phyloP scores from a whole-genome alignment of 1,140 invertebrate genomes.

The Micrasema minimum region DNA sequence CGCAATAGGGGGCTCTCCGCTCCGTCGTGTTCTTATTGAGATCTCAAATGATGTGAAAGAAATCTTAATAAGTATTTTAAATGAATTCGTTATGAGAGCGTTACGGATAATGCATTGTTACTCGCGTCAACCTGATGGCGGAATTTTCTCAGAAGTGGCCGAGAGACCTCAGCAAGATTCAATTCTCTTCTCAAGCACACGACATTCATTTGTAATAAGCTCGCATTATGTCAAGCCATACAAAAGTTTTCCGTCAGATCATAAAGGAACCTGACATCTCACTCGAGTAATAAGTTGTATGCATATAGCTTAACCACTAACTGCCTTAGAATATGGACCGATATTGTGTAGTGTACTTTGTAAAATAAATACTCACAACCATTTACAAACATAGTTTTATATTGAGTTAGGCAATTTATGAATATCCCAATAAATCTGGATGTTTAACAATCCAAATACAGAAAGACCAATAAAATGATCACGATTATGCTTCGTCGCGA shows the following conservation, averaged over 20 bases:
- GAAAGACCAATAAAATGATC: too few species aligned
- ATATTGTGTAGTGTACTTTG: too few species aligned
- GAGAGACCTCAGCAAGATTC: slow-evolving; percentile 2
- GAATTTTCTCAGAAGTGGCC: slow-evolving; percentile 27
- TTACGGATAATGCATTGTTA: slow-evolving; percentile 43
- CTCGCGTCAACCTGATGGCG: slow-evolving; percentile 6
- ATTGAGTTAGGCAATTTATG: too few species aligned
- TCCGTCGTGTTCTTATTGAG: slow-evolving; percentile 33
- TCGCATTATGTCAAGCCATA: slow-evolving; percentile 1
- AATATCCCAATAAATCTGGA: too few species aligned
- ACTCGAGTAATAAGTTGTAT: not conserved
- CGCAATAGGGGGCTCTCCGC: slow-evolving; percentile 37
- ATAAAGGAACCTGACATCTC: slow-evolving; percentile 16
- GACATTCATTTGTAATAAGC: slow-evolving; percentile 17
- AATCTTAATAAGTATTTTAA: slow-evolving; percentile 48
- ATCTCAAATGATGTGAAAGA: slow-evolving; percentile 48
- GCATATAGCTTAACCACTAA: not conserved
- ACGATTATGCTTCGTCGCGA: not conserved
- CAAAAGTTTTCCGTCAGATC: slow-evolving; percentile 11
- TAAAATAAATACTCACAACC: not conserved
- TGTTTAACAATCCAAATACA: too few species aligned
- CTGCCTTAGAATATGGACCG: too few species aligned
- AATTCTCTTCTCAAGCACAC: slow-evolving; percentile 10
- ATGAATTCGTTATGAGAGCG: slow-evolving; percentile 45
- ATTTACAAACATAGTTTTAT: too few species aligned